Conservation (phyloP, 1,140 invertebrate species). For the Micrasema longulum region DNA sequence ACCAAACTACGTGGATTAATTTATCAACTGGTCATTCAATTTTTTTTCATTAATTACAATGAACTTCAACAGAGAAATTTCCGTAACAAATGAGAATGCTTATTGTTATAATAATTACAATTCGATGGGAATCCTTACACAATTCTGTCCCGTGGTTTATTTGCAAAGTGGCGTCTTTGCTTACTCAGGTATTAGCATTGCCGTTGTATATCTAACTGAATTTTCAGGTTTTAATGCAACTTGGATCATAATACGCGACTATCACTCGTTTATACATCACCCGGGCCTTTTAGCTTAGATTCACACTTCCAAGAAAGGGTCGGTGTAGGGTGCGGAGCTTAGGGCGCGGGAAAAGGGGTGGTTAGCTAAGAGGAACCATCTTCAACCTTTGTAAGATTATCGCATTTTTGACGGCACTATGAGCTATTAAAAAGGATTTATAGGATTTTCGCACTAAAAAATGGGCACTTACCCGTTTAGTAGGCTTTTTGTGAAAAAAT, state of each 20-base stretch:
- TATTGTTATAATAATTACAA: no score
- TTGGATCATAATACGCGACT: conserved; percentile 51
- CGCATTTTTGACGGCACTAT: no score
- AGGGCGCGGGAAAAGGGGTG: conserved; percentile 13
- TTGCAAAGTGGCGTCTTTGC: no score
- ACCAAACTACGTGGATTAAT: no score
- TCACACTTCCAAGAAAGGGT: conserved; percentile 6
- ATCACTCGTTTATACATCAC: conserved; percentile 49
- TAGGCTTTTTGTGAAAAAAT: neutral
- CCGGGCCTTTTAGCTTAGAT: conserved; percentile 48
- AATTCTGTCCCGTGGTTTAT: no score
- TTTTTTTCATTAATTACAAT: no score
- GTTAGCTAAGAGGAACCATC: conserved; percentile 6
- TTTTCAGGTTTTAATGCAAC: conserved; percentile 50
- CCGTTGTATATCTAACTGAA: conserved; percentile 27
- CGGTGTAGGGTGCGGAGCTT: no score
- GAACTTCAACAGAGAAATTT: no score
- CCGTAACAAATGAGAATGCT: no score
- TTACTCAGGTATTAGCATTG: no score
- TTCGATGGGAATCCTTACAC: no score
- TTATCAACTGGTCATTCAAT: no score
- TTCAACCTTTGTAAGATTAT: conserved; percentile 19
- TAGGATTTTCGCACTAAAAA: neutral
- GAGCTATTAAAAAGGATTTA: neutral
- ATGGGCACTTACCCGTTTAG: neutral